Evolutionary conservation across 37 sponge, comb jelly and placozoan species (phyloP).

Genomic region (Cladorhizidae sp.): DNA sequence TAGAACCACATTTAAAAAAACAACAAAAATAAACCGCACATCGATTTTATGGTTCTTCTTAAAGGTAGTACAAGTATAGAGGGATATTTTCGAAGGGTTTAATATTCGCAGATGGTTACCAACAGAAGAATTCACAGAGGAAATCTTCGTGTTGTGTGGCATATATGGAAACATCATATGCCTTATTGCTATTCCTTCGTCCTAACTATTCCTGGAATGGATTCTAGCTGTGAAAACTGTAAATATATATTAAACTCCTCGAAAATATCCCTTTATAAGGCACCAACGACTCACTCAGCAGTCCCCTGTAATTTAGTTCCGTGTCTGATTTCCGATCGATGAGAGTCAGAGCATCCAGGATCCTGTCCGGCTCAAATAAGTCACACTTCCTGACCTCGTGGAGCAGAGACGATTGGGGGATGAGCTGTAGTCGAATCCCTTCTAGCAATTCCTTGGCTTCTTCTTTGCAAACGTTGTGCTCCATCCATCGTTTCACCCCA

Average conservation of each 20-base stretch:
- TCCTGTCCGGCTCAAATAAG: slow-evolving; percentile 59
- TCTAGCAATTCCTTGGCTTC: slow-evolving; percentile 52
- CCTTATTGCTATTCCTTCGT: no score
- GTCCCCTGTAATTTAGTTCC: slow-evolving; percentile 61
- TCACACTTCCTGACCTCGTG: slow-evolving; percentile 48
- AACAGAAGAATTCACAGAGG: no score
- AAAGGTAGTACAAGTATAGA: no score
- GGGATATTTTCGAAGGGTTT: no score
- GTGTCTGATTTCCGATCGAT: neutral
- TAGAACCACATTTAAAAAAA: slow-evolving; percentile 12
- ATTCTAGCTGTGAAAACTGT: no score
- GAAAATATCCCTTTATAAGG: no score
- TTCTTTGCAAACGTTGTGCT: slow-evolving; percentile 42
- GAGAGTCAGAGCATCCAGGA: slow-evolving; percentile 75
- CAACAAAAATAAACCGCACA: neutral
- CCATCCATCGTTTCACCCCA: slow-evolving; percentile 78
- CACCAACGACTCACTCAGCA: slow-evolving; percentile 61
- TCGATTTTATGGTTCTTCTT: no score
- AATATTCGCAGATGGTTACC: no score
- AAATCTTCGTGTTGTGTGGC: no score
- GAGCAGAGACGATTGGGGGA: slow-evolving; percentile 56
- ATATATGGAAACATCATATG: no score
- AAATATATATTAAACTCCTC: no score
- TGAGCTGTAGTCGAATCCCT: slow-evolving; percentile 72
- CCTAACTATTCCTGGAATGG: no score